Evolutionary conservation across 1,140 invertebrate species (phyloP).

Genomic region (Plectrocnemia conspersa): DNA sequence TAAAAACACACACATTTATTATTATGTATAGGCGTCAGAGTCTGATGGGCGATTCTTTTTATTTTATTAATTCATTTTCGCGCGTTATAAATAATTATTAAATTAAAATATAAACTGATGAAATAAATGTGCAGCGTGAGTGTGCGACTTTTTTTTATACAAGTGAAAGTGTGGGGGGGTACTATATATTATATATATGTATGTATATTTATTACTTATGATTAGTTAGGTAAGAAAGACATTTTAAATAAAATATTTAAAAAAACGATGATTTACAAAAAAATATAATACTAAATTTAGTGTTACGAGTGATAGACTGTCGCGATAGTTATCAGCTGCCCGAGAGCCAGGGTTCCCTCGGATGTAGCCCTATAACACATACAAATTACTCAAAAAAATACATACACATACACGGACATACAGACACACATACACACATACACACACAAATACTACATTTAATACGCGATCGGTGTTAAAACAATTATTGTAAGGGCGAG

Average conservation of each 20-base stretch:
- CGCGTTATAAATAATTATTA: conserved; percentile 23
- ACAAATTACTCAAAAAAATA: too few species aligned
- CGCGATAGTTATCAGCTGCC: conserved; percentile 26
- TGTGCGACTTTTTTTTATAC: conserved; percentile 22
- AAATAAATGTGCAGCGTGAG: conserved; percentile 39
- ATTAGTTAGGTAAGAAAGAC: conserved; percentile 35
- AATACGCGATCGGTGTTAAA: conserved; percentile 14
- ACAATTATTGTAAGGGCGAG: conserved; percentile 37
- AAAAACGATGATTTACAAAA: conserved; percentile 1
- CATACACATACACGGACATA: too few species aligned
- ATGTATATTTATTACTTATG: conserved; percentile 32
- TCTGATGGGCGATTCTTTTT: too few species aligned
- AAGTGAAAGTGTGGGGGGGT: conserved; percentile 22
- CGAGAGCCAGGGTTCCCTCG: conserved; percentile 31
- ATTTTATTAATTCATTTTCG: conserved; percentile 10
- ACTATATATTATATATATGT: conserved; percentile 15
- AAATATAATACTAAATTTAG: conserved; percentile 19
- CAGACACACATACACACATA: too few species aligned
- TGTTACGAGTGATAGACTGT: conserved; percentile 19
- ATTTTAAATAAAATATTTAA: conserved; percentile 13
- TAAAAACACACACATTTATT: neutral
- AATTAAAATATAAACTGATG: conserved; percentile 49
- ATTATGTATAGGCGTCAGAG: conserved; percentile 1
- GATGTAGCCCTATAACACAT: conserved; percentile 9
- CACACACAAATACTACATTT: conserved; percentile 11